These are phyloP conservation scores for Polietes domitor DNA, from an alignment of 2,888 invertebrate genomes.

Conservation along the genomic window DNA sequence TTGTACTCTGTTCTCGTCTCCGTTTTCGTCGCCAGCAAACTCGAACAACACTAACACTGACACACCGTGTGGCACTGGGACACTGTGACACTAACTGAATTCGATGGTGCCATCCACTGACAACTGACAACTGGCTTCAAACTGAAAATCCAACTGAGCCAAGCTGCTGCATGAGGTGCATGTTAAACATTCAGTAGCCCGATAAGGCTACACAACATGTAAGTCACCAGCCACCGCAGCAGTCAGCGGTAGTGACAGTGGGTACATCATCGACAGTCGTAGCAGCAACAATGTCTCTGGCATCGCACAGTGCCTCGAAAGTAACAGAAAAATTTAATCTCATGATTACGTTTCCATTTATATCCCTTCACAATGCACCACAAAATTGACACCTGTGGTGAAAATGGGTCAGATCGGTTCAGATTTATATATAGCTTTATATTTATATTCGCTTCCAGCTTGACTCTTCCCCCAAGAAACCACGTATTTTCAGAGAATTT, in stretches of 20 bases:
- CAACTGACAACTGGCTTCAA: slow-evolving; percentile 64
- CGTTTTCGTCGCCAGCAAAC: slow-evolving; percentile 9
- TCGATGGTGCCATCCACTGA: slow-evolving; percentile 42
- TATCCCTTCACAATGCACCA: too few relatives aligned
- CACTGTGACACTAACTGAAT: slow-evolving; percentile 5
- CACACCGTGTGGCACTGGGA: background rate
- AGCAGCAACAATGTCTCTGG: background rate
- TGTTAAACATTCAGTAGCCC: slow-evolving; percentile 5
- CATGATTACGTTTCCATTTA: too few relatives aligned
- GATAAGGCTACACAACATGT: slow-evolving; percentile 6
- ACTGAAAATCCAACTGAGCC: slow-evolving; percentile 63
- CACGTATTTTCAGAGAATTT: too few relatives aligned
- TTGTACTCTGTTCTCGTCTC: background rate
- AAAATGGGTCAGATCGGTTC: too few relatives aligned
- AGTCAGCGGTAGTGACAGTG: background rate
- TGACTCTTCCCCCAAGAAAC: too few relatives aligned
- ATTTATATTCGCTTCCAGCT: too few relatives aligned
- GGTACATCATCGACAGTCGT: background rate
- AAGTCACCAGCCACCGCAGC: background rate
- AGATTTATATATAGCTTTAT: too few relatives aligned
- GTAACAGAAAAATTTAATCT: too few relatives aligned
- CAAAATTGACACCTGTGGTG: too few relatives aligned
- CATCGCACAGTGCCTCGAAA: background rate
- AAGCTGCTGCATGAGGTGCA: slow-evolving; percentile 49
- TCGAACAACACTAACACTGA: slow-evolving; percentile 26